Conservation (phyloP, 2,888 invertebrate species). For the Brachycybe producta region DNA sequence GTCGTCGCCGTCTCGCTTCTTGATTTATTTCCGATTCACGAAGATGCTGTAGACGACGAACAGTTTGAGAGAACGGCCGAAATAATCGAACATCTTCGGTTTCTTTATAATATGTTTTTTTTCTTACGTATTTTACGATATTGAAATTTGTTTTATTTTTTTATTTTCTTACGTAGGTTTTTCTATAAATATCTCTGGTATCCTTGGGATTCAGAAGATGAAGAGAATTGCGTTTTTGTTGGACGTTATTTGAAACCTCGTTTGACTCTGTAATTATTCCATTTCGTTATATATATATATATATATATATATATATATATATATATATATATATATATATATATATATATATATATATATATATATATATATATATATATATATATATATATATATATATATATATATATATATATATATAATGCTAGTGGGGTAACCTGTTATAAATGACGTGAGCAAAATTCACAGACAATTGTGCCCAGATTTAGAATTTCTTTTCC, state of each 20-base stretch:
- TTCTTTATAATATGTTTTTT: slow-evolving; percentile 2
- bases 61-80: slow-evolving; percentile 24
- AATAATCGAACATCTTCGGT: slow-evolving; percentile 24
- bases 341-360: no score
- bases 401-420: no score
- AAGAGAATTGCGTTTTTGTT: slow-evolving; percentile 22
- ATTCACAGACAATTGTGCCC: no score
- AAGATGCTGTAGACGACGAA: slow-evolving; percentile 22
- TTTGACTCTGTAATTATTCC: slow-evolving; percentile 22
- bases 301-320: no score
- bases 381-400: no score
- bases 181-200: slow-evolving; percentile 24
- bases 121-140: not conserved
- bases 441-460: no score
- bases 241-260: slow-evolving; percentile 22
- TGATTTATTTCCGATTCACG: slow-evolving; percentile 24
- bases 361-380: no score
- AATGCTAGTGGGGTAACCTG: no score
- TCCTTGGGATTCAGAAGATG: slow-evolving; percentile 26
- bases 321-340: no score
- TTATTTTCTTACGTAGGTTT: slow-evolving; percentile 19
- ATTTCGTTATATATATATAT: no score
- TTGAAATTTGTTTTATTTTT: slow-evolving; percentile 10
- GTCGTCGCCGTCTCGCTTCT: slow-evolving; percentile 21
- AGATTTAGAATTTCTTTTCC: no score